A percentile compares a stretch with the other conserved stretches of the same genome.
Evolutionary conservation across 2,797 vertebrate species (phyloP).

Genomic region (Onychomys arenicola): DNA sequence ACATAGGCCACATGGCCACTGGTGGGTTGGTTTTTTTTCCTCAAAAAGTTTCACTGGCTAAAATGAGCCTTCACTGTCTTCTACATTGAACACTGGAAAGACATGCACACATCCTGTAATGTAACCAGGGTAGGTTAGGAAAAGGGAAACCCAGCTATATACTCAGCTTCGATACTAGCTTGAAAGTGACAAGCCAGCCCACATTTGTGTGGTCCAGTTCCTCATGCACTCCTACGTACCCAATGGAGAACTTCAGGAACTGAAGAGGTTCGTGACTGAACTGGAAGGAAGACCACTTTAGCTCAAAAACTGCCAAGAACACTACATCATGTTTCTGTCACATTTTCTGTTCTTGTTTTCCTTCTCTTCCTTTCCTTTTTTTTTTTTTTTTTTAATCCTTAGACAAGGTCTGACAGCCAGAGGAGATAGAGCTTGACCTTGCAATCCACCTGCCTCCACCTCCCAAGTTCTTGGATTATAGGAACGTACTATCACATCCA

Average conservation of each 20-base stretch:
- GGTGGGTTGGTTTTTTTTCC: too few relatives aligned
- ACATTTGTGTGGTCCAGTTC: neutral
- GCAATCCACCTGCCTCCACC: neutral
- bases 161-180: neutral
- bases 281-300: neutral
- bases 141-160: too few relatives aligned
- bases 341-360: neutral
- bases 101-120: rapidly evolving
- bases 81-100: neutral
- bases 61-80: neutral
- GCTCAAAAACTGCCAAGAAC: neutral
- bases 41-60: neutral
- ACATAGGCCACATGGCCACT: neutral
- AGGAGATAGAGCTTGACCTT: neutral
- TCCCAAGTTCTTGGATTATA: neutral
- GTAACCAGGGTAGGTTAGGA: neutral
- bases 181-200: neutral
- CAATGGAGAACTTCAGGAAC: neutral
- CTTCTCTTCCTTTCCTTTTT: neutral
- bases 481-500: neutral
- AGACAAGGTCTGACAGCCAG: neutral
- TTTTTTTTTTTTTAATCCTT: neutral
- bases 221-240: neutral
- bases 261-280: neutral
- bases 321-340: neutral